Conservation (phyloP, 2,113 vertebrate genomes). For the Martes martes region DNA sequence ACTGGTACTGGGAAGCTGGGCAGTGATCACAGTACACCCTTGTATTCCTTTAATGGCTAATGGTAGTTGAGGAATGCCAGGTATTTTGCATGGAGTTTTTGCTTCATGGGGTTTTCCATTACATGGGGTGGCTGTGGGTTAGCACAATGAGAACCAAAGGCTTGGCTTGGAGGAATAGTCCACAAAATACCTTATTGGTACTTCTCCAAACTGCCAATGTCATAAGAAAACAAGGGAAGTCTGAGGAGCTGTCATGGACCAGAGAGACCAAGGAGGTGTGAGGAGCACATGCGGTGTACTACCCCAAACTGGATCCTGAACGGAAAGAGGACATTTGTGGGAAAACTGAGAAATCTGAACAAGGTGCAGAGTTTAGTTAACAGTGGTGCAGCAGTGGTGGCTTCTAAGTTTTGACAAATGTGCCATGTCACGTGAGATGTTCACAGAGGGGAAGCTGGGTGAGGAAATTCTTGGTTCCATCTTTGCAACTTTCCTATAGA, state of each 20-base stretch:
- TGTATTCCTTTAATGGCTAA: not conserved
- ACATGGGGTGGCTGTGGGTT: not conserved
- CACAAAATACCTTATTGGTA: not conserved
- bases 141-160: not conserved
- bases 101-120: not conserved
- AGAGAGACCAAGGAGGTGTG: not conserved
- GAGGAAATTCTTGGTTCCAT: not conserved
- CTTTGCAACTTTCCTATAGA: not conserved
- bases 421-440: too few relatives aligned
- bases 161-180: not conserved
- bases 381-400: accelerated
- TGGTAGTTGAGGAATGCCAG: not conserved
- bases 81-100: not conserved
- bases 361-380: too few relatives aligned
- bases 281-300: accelerated
- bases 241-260: not conserved
- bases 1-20: too few relatives aligned
- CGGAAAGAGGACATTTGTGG: not conserved
- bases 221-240: not conserved
- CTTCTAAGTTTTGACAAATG: not conserved
- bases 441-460: not conserved
- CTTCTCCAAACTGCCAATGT: not conserved
- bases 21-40: accelerated
- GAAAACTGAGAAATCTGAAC: not conserved
- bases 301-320: not conserved